Conservation (phyloP, 2,888 invertebrate genomes). For the Phymatocera aterrima region DNA sequence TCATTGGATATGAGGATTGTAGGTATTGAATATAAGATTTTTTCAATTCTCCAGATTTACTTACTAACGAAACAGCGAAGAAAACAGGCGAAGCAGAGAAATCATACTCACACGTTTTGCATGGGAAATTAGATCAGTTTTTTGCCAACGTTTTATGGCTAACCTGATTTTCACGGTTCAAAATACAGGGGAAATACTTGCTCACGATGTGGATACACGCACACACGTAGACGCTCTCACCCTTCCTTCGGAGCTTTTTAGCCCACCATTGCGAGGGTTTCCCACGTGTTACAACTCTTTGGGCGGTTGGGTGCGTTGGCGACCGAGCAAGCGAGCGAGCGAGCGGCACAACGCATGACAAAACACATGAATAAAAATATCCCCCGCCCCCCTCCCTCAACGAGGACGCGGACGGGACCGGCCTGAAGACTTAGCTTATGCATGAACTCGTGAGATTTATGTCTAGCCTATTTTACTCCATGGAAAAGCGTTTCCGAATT, state of each 20-base stretch:
- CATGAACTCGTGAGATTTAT: slow-evolving; percentile 41
- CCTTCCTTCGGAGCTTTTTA: not conserved
- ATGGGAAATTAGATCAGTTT: slow-evolving; percentile 18
- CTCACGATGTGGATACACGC: not conserved
- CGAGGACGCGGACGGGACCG: not conserved
- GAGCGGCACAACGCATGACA: slow-evolving; percentile 16
- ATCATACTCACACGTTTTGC: no score
- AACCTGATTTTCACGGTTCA: slow-evolving; percentile 14
- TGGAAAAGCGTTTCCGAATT: slow-evolving; percentile 31
- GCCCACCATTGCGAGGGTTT: not conserved
- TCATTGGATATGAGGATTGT: not conserved
- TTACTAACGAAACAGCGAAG: not conserved
- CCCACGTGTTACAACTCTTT: not conserved
- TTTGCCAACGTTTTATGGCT: slow-evolving; percentile 16
- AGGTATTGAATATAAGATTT: not conserved
- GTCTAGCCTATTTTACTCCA: slow-evolving; percentile 24
- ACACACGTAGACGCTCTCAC: not conserved
- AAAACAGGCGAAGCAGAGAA: no score
- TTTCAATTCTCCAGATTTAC: no score
- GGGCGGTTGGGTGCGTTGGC: not conserved
- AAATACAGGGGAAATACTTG: not conserved
- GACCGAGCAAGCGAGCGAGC: not conserved
- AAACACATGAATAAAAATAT: slow-evolving; percentile 41
- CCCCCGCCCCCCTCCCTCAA: not conserved
- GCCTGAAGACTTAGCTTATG: slow-evolving; percentile 30